Evolutionary conservation across 1,140 invertebrate species (phyloP), one percentile per base, ranked within the genome.

Genomic region (Drosophila sechellia): DNA sequence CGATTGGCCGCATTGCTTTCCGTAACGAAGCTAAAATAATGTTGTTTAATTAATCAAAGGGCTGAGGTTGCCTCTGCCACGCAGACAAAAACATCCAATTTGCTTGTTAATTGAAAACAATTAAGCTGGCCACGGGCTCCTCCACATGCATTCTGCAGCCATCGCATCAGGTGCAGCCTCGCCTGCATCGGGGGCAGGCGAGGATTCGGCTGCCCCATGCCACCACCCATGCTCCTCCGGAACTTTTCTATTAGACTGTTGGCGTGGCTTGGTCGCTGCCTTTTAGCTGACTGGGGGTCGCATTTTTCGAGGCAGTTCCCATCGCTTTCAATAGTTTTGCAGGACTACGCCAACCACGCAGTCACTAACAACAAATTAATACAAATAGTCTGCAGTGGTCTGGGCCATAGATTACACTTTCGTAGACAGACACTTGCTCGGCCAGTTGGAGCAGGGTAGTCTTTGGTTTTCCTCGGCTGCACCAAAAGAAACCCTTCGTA

Each of bases 331-430:
- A 79, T 65, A 65, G 65, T 50, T 25, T 46, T 13, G 12, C 22
- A 25, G 37, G 42, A 17, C 12, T 40, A 6, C 12, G 10, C 35
- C 5, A 15, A 27, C 22, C 46, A 42, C 49, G 42, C 46, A 50
- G 63, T 49, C 64, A 43, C 35, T 58, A 77, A 77, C 55, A 83
- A 83, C 60, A 87, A 86, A 87, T 87, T 81, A 86, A 86, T 86
- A 87, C 81, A 86, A 86, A 86, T 87, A 86, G 83, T 77, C 83
- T 85, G 81, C 77, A 73, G 55, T 77, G 72, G 81, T 85, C 74
- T 79, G 54, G 65, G 63, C 79, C 79, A 81, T 87, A 87, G 83
- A 87, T 87, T 89, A 87, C 77, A 87, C 83, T 87, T 83, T 87
- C 64, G 57, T 73, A 65, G 81, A 85, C 81, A 86, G 74, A 70